A percentile compares a stretch with the other conserved stretches of the same genome.
These are phyloP conservation scores for Equus przewalskii DNA, from an alignment of 2,113 vertebrate genomes.

Conservation along the genomic window DNA sequence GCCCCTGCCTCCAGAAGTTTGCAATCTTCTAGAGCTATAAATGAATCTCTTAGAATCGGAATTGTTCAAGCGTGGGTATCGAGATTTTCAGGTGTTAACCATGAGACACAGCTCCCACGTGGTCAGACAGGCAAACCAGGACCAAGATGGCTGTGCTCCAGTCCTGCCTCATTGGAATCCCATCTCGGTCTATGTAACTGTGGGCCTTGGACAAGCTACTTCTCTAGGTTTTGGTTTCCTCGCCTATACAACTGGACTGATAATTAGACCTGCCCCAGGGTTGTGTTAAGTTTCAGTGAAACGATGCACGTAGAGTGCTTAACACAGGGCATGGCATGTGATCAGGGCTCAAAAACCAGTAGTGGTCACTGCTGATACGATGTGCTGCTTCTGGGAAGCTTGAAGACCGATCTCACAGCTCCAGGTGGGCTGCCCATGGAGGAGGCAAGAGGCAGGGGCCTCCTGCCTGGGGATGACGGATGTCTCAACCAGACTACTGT, in stretches of 20 bases:
- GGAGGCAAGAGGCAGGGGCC: background rate
- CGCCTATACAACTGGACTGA: background rate
- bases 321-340: background rate
- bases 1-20: background rate
- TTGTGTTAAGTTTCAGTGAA: background rate
- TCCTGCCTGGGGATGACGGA: background rate
- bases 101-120: background rate
- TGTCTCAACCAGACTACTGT: background rate
- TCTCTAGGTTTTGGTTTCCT: conserved; percentile 1
- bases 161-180: background rate
- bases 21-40: background rate
- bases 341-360: background rate
- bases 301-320: background rate
- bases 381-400: background rate
- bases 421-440: background rate
- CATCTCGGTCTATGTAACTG: background rate
- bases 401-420: background rate
- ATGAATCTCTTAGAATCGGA: background rate
- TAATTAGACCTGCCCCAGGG: background rate
- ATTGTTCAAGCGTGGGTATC: background rate
- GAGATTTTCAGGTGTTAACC: background rate
- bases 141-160: background rate
- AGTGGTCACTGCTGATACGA: background rate
- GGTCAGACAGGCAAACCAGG: background rate
- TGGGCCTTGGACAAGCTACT: background rate